Evolutionary conservation across 1,140 invertebrate species (phyloP).

Genomic region (Drosophila albomicans): DNA sequence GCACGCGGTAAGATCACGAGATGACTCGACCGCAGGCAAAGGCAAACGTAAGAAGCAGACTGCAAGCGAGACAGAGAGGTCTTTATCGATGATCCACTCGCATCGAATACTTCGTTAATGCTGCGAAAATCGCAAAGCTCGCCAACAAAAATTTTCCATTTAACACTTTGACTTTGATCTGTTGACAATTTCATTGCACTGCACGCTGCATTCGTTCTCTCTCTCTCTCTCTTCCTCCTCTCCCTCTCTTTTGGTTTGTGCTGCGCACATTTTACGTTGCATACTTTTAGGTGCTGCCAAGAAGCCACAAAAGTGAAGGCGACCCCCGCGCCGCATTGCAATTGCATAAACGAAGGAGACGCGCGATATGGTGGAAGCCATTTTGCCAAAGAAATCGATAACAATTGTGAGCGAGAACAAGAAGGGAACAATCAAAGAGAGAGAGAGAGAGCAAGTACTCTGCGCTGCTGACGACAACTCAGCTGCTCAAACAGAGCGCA

Average conservation of each 20-base stretch:
- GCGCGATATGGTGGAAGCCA: conserved; percentile 11
- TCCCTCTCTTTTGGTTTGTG: background rate
- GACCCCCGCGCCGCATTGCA: conserved; percentile 17
- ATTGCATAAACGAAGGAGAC: conserved; percentile 44
- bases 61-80: too few relatives aligned
- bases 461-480: background rate
- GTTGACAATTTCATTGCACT: background rate
- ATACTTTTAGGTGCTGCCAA: conserved; percentile 68
- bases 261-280: conserved; percentile 27
- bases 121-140: background rate
- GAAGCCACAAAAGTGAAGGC: conserved; percentile 47
- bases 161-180: background rate
- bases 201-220: background rate
- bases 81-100: too few relatives aligned
- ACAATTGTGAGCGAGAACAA: background rate
- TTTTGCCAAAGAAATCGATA: conserved; percentile 27
- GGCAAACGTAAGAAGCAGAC: conserved; percentile 13
- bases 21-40: conserved; percentile 45
- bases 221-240: conserved; percentile 22
- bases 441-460: background rate
- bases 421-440: background rate
- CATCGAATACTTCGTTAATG: background rate
- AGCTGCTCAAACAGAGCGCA: conserved; percentile 35
- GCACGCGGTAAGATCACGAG: conserved; percentile 73
- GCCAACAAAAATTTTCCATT: background rate